Conservation (phyloP, 30 jellyfish, hydroid and myxozoan genomes). For the Catostylus mosaicus region DNA sequence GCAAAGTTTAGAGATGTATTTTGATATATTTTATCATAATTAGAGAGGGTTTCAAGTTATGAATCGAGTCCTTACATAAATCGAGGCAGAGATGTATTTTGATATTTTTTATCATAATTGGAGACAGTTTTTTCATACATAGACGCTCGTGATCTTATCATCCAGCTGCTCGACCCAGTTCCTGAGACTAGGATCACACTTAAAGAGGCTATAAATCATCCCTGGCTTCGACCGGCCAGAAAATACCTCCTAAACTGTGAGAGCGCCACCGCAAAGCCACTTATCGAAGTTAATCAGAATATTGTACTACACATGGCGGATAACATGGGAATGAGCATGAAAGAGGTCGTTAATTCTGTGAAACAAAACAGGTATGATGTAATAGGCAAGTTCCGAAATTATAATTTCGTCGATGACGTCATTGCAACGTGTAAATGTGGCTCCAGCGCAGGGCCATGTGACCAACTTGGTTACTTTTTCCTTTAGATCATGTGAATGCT, state of each 20-base stretch:
- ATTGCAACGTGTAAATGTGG: no score
- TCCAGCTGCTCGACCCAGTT: slow-evolving; percentile 88
- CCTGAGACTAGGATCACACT: slow-evolving; percentile 92
- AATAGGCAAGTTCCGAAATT: no score
- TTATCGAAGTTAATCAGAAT: slow-evolving; percentile 63
- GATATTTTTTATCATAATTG: neutral
- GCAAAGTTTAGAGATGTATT: no score
- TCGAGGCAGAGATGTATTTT: neutral
- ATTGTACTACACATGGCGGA: slow-evolving; percentile 75
- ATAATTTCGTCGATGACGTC: no score
- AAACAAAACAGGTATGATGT: slow-evolving; percentile 73
- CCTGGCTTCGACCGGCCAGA: slow-evolving; percentile 80
- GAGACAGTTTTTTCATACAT: neutral
- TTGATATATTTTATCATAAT: no score
- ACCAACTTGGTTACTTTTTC: no score
- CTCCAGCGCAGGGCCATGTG: no score
- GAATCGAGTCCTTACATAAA: no score
- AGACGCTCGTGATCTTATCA: slow-evolving; percentile 87
- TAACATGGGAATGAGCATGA: slow-evolving; percentile 67
- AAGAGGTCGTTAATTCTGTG: slow-evolving; percentile 75
- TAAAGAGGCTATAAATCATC: slow-evolving; percentile 83
- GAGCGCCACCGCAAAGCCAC: slow-evolving; percentile 8
- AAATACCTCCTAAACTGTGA: slow-evolving; percentile 36
- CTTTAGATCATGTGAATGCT: no score
- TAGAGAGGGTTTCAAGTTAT: no score